These are phyloP conservation scores for Turdus rufiventris DNA, from an alignment of 2,113 vertebrate species.

Conservation along the genomic window DNA sequence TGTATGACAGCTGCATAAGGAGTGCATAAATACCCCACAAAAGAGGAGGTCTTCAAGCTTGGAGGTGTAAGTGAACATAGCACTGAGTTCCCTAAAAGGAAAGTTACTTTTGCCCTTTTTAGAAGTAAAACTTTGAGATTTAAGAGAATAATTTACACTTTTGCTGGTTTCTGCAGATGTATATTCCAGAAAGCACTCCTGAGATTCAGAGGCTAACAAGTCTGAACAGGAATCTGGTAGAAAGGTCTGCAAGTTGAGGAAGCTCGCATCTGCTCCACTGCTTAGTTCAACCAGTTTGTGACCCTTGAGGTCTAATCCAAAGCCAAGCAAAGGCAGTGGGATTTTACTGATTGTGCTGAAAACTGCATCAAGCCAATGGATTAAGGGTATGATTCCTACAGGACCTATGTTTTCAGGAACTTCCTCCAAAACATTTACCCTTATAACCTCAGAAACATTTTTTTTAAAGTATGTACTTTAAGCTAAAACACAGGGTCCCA, in stretches of 20 bases:
- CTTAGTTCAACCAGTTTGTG: conserved; percentile 38
- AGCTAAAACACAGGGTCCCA: conserved; percentile 23
- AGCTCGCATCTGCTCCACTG: conserved; percentile 38
- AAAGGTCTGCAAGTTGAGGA: conserved; percentile 12
- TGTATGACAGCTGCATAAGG: conserved; percentile 4
- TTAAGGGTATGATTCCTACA: conserved; percentile 39
- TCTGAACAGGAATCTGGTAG: conserved; percentile 40
- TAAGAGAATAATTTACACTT: conserved; percentile 26
- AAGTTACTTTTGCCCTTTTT: neutral
- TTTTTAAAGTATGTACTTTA: neutral
- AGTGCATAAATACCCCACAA: conserved; percentile 53
- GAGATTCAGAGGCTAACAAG: conserved; percentile 49
- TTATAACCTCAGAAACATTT: conserved; percentile 46
- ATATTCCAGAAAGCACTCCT: conserved; percentile 36
- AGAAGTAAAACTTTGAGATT: conserved; percentile 13
- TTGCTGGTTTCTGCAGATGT: conserved; percentile 44
- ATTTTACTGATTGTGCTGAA: conserved; percentile 58
- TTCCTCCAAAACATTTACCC: conserved; percentile 45
- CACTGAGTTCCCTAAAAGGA: neutral
- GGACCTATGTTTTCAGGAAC: conserved; percentile 44
- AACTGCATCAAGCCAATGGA: conserved; percentile 46
- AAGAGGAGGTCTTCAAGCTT: neutral
- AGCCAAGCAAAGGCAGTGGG: conserved; percentile 39
- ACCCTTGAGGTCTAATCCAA: conserved; percentile 50
- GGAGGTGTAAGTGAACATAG: neutral